Conservation (phyloP, 2,888 invertebrate species). For the Rhogogaster chlorosoma region DNA sequence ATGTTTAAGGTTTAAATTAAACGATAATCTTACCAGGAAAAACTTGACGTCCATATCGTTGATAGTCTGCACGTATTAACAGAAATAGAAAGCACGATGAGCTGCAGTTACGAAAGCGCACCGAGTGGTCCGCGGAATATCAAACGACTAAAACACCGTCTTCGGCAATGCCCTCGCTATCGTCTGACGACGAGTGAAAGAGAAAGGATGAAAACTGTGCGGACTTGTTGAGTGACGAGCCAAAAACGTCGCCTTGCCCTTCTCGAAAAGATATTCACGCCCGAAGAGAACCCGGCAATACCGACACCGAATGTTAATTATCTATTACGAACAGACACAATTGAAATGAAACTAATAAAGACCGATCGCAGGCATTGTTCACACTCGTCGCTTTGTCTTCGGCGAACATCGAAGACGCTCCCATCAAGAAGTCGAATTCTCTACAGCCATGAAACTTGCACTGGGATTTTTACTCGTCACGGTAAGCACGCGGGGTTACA, state of each 20-base stretch:
- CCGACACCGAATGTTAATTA: slow-evolving; percentile 32
- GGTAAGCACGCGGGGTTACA: slow-evolving; percentile 29
- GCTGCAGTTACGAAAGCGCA: slow-evolving; percentile 37
- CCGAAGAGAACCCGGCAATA: neutral
- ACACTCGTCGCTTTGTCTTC: slow-evolving; percentile 45
- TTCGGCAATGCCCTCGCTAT: slow-evolving; percentile 28
- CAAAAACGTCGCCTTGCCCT: neutral
- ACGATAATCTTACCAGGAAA: slow-evolving; percentile 40
- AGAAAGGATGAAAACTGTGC: slow-evolving; percentile 39
- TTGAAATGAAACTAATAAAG: slow-evolving; percentile 44
- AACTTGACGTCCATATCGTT: slow-evolving; percentile 46
- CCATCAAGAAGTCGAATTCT: neutral
- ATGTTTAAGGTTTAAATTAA: neutral
- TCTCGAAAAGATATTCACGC: neutral
- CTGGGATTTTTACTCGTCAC: slow-evolving; percentile 12
- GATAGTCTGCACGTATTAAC: slow-evolving; percentile 13
- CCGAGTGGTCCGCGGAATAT: slow-evolving; percentile 39
- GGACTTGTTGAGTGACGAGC: neutral
- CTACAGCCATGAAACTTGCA: slow-evolving; percentile 10
- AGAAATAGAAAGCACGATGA: slow-evolving; percentile 46
- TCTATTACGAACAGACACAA: neutral
- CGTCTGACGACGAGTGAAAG: slow-evolving; percentile 31
- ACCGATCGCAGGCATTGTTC: slow-evolving; percentile 27
- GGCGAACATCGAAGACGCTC: slow-evolving; percentile 8
- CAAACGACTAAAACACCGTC: slow-evolving; percentile 41